phyloP scores from a whole-genome alignment of 2,113 vertebrate genomes.

The Nothocercus nigrocapillus region DNA sequence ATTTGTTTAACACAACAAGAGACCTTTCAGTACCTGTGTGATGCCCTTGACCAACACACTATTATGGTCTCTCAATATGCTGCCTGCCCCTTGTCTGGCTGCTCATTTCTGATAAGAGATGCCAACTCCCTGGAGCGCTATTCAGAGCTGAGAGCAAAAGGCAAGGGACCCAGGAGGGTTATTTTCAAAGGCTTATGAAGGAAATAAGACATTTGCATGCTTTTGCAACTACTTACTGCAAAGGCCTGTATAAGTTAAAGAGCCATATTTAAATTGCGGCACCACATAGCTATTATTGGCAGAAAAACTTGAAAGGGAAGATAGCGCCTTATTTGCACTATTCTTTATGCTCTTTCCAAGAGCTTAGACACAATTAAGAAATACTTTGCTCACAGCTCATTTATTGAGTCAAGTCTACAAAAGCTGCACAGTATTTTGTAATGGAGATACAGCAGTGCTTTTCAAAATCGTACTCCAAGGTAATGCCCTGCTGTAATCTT shows the following conservation, averaged over 20 bases:
- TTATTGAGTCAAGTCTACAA: slow-evolving; percentile 35
- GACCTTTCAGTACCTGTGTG: slow-evolving; percentile 82
- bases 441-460: not conserved
- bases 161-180: slow-evolving; percentile 58
- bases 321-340: not conserved
- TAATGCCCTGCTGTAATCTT: slow-evolving; percentile 27
- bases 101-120: slow-evolving; percentile 81
- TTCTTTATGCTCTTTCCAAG: slow-evolving; percentile 27
- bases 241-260: slow-evolving; percentile 54
- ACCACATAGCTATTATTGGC: not conserved
- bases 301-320: slow-evolving; percentile 48
- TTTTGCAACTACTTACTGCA: slow-evolving; percentile 60
- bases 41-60: slow-evolving; percentile 76
- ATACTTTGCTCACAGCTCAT: slow-evolving; percentile 59
- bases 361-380: slow-evolving; percentile 61
- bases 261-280: slow-evolving; percentile 35
- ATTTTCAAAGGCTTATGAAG: slow-evolving; percentile 77
- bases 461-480: slow-evolving; percentile 22
- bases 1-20: slow-evolving; percentile 79
- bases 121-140: slow-evolving; percentile 74
- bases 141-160: slow-evolving; percentile 65
- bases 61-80: slow-evolving; percentile 77
- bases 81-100: slow-evolving; percentile 79
- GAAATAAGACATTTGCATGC: slow-evolving; percentile 76
- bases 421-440: slow-evolving; percentile 31